Base-by-base conservation (phyloP, 2,113 vertebrate species). In the Cottus gobio region DNA sequence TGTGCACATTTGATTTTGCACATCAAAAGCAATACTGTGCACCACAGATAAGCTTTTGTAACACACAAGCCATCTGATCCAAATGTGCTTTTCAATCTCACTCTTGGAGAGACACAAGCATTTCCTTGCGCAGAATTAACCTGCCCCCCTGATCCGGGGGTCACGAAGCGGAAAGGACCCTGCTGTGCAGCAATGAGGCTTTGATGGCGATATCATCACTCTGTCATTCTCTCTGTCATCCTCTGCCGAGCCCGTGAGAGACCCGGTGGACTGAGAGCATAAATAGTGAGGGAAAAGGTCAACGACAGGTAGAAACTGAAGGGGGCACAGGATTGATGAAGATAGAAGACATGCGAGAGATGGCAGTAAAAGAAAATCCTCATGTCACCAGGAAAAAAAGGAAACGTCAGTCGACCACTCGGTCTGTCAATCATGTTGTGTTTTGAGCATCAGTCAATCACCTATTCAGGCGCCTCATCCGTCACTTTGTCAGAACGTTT, bases 11-110 rank as follows among this genome's bases (percentile, higher is more conserved):
- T 81, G 84, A 83, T 87, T 57, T 82, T 85, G 77, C 11, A 71
- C 75, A 75, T 86, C 78, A 73, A 84, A 83, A 69, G 60, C 78
- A 62, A 44, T 34, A n/a, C 87, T 90, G 78, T 58, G 66, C 64
- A 56, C 60, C 69, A 24, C 74, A 87, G 89, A 93, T 92, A 89
- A 87, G 82, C 70, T 67, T 75, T 67, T 16, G 82, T 86, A 88
- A 92, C 86, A 91, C 90, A 80, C 87, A 88, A 79, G 71, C 63
- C 74, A 81, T 84, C 83, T 63, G 79, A 87, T 84, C 74, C 62
- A 42, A 81, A 60, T 37, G n/a, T 57, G 75, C 78, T 86, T 85
- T 91, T 76, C 82, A 84, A 58, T 85, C 78, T 80, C 63, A 50
- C 79, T 80, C 66, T 77, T 78, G 64, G 71, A 85, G 65, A 83